Base-by-base conservation (phyloP, 1,140 invertebrate species). In the Eumaeus atala region DNA sequence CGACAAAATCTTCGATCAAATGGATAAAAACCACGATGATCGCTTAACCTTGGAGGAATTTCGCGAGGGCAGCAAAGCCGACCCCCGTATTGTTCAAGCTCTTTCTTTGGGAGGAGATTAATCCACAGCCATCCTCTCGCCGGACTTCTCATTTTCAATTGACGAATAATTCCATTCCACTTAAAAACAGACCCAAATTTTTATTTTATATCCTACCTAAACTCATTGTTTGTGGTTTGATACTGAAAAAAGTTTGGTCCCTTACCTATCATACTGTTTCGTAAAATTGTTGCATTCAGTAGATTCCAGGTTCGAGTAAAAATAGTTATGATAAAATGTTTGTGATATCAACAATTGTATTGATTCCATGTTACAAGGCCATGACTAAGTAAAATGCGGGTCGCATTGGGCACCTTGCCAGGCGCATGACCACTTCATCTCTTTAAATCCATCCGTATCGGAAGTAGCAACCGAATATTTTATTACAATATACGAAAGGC, bases 1-100 rank as follows among this genome's bases (percentile, higher is more conserved):
- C 34, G 97, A 98, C 84, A 97, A 97, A 84, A 98, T 98, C 75
- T 98, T 98, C 88, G 95, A 97, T 83, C 96, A 97, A 80, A 98
- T 98, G 96, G 97, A 98, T 89, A 98, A 98, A 89, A 99, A 99
- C 82, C 95, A 98, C 87, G 98, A 99, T 88, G 97, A 98, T 79
- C 93, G 95, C 79, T 91, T 99, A 60, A 99, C 97, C 11, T 91
- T 98, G 62, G 97, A 99, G 73, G 98, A 99, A 87, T 99, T 99
- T 88, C 93, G 97, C 72, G 98, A 99, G 89, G 97, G 97, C 60
- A 98, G 97, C 81, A 99, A 99, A 88, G 96, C 96, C 42, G 98
- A 99, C 88, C 97, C 98, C 5, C 93, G 97, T 87, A 99, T 99
- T 79, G 97, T 99, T 12, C 97, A 99, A 87, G 98, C 94, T n/a